phyloP scores from a whole-genome alignment of 2,888 invertebrate species.

The Halictus ligatus region DNA sequence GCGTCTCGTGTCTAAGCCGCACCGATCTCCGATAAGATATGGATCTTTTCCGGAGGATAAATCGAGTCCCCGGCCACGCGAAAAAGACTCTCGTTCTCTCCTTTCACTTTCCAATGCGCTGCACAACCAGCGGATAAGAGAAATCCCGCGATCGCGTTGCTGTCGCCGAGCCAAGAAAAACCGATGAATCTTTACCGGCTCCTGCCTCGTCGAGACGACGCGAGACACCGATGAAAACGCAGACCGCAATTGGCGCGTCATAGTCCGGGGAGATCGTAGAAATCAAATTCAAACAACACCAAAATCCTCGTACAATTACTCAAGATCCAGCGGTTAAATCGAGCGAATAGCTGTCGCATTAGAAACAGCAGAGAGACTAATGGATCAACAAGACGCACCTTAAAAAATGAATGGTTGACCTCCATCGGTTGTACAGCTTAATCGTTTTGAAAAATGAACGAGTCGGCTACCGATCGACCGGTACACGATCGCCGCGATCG shows the following conservation, averaged over 20 bases:
- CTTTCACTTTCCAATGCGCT: constrained; percentile 58
- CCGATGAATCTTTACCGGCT: neutral
- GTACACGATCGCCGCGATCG: neutral
- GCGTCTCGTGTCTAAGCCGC: neutral
- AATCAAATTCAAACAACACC: neutral
- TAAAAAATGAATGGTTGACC: too few relatives aligned
- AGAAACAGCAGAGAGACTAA: too few relatives aligned
- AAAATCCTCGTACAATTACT: too few relatives aligned
- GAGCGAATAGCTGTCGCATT: too few relatives aligned
- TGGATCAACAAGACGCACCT: too few relatives aligned
- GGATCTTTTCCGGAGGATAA: constrained; percentile 34
- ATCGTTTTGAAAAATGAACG: too few relatives aligned
- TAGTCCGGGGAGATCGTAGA: neutral
- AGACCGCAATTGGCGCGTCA: neutral
- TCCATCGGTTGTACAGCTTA: too few relatives aligned
- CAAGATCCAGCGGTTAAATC: too few relatives aligned
- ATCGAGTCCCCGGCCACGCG: constrained; percentile 17
- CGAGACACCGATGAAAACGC: neutral
- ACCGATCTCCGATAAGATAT: constrained; percentile 18
- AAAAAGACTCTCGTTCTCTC: constrained; percentile 49
- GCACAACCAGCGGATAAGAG: constrained; percentile 36
- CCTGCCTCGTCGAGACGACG: neutral
- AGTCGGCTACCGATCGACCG: neutral
- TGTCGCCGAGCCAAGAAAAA: constrained; percentile 28
- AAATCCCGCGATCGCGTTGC: constrained; percentile 41